Percentiles rank a stretch among this genome's conserved stretches.
These are phyloP conservation scores for Scatophagus argus DNA, from an alignment of 2,113 vertebrate genomes.

Conservation along the genomic window DNA sequence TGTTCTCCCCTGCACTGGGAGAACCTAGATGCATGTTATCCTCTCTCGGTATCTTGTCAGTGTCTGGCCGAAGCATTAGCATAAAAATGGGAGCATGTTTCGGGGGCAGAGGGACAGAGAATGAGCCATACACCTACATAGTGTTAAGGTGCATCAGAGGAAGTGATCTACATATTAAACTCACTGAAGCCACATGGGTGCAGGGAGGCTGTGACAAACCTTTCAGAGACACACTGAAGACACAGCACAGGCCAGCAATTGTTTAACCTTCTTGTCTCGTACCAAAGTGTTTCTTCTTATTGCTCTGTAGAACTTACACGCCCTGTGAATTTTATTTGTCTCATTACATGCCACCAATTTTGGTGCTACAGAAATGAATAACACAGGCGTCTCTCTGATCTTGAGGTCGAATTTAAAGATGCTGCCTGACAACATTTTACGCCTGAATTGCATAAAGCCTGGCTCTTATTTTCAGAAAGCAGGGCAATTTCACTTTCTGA, in stretches of 20 bases:
- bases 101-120: constrained; percentile 20
- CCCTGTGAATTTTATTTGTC: not conserved
- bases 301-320: not conserved
- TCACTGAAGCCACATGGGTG: constrained; percentile 13
- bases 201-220: not conserved
- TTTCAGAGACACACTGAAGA: not conserved
- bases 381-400: not conserved
- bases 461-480: not conserved
- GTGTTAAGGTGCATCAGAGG: constrained; percentile 31
- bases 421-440: not conserved
- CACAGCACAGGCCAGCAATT: constrained; percentile 4
- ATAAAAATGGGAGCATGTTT: constrained; percentile 46
- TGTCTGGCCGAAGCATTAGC: constrained; percentile 33
- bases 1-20: not conserved
- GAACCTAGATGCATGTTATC: not conserved
- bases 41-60: constrained; percentile 25
- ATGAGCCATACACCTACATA: constrained; percentile 21
- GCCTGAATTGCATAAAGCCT: not conserved
- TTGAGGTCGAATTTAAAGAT: constrained; percentile 7
- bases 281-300: not conserved
- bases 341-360: constrained; percentile 12
- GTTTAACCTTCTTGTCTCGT: constrained; percentile 16
- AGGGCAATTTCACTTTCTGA: not conserved
- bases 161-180: constrained; percentile 28
- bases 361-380: not conserved